Conservation (phyloP, 2,113 vertebrate species). For the Polyodon spathula region DNA sequence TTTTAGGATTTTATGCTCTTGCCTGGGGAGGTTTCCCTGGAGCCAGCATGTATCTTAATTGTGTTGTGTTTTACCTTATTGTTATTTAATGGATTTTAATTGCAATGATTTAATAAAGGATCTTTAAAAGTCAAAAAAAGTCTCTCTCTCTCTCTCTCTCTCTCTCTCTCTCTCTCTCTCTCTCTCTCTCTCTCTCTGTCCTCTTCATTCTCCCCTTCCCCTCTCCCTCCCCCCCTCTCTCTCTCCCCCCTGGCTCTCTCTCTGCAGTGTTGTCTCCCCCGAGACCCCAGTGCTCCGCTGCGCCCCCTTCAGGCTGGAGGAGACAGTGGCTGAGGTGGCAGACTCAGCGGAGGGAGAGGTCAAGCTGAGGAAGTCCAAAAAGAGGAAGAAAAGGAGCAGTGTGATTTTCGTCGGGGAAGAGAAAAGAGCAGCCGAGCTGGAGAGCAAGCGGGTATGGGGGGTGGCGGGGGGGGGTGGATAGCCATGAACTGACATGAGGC, state of each 20-base stretch:
- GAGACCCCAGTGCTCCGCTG: constrained; percentile 33
- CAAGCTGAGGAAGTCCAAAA: constrained; percentile 78
- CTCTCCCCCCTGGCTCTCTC: constrained; percentile 54
- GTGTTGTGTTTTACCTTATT: no score
- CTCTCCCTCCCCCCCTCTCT: constrained; percentile 2
- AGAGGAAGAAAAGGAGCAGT: constrained; percentile 84
- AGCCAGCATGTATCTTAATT: no score
- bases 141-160: neutral
- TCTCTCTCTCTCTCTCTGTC: constrained; percentile 9
- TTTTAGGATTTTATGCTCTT: no score
- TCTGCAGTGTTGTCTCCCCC: constrained; percentile 20
- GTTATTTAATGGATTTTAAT: no score
- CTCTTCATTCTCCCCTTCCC: constrained; percentile 23
- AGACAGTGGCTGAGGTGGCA: constrained; percentile 57
- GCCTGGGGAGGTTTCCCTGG: no score
- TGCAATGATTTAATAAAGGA: no score
- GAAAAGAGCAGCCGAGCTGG: constrained; percentile 12
- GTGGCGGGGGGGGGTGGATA: constrained; percentile 18
- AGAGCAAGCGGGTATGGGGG: constrained; percentile 3
- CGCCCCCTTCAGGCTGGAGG: constrained; percentile 45
- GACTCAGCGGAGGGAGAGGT: constrained; percentile 69
- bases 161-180: neutral
- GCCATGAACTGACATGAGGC: constrained; percentile 19
- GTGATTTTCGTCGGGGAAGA: constrained; percentile 88
- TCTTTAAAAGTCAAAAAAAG: no score